phyloP scores from a whole-genome alignment of 2,888 invertebrate species.

The Eristalis tenax region DNA sequence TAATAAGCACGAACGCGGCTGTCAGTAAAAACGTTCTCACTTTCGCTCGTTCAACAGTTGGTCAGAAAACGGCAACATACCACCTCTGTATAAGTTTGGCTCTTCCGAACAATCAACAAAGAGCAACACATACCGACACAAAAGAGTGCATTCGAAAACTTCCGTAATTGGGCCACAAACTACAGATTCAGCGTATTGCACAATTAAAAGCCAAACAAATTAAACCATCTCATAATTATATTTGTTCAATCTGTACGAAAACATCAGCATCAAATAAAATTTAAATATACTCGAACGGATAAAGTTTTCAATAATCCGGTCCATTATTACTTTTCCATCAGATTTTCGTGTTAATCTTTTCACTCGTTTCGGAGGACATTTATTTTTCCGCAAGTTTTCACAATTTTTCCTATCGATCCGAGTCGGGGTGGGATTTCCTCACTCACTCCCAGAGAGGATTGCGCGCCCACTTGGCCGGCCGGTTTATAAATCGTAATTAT shows the following conservation, averaged over 20 bases:
- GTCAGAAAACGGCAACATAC: too few relatives aligned
- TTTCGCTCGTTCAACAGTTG: too few relatives aligned
- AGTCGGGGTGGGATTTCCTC: background rate
- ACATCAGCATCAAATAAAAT: background rate
- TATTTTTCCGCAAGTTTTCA: background rate
- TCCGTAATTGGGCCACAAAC: conserved; percentile 2
- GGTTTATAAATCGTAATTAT: conserved; percentile 18
- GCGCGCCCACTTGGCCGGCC: background rate
- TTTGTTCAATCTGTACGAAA: background rate
- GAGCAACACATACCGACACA: background rate
- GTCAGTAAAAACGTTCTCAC: too few relatives aligned
- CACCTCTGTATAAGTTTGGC: too few relatives aligned
- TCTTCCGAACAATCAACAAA: background rate
- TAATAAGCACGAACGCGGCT: too few relatives aligned
- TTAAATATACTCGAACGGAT: background rate
- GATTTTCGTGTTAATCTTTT: background rate
- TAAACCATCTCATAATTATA: background rate
- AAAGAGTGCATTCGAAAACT: background rate
- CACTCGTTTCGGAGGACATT: background rate
- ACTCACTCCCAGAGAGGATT: background rate
- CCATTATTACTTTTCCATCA: conserved; percentile 2
- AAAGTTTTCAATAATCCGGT: conserved; percentile 2
- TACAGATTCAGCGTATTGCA: background rate
- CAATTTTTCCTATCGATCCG: background rate
- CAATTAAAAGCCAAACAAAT: conserved; percentile 3